Conservation (phyloP, 2,113 vertebrate species). For the Drymodes brunneopygia region DNA sequence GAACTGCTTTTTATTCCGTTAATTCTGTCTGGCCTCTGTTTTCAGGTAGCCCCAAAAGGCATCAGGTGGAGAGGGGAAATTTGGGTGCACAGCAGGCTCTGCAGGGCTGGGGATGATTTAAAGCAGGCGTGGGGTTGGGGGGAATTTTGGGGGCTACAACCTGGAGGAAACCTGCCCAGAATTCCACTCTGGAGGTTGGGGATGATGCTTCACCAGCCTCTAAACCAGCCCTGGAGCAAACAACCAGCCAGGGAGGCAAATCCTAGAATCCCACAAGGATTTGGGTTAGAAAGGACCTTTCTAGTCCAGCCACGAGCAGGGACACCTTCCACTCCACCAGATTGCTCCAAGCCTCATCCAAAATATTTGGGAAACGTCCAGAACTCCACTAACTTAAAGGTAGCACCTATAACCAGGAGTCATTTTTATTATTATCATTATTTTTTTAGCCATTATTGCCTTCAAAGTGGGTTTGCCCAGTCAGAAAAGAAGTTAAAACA, state of each 20-base stretch:
- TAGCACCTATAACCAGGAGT: fast-evolving
- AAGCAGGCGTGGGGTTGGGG: not conserved
- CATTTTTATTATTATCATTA: fast-evolving
- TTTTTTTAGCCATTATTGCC: not conserved
- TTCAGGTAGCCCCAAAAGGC: not conserved
- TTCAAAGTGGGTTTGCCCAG: not conserved
- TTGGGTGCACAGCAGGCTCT: not conserved
- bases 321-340: not conserved
- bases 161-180: not conserved
- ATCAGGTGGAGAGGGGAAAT: not conserved
- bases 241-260: not conserved
- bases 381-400: not conserved
- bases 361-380: not conserved
- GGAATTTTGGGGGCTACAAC: not conserved
- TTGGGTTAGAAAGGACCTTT: not conserved
- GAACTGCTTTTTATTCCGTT: not conserved
- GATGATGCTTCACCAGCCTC: not conserved
- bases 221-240: not conserved
- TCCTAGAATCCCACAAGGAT: not conserved
- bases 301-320: not conserved
- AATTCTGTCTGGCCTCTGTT: not conserved
- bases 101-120: not conserved
- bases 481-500: not conserved
- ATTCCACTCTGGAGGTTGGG: fast-evolving
- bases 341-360: not conserved